Evolutionary conservation across 2,797 vertebrate species (phyloP).

Genomic region (Myotis pilosus): DNA sequence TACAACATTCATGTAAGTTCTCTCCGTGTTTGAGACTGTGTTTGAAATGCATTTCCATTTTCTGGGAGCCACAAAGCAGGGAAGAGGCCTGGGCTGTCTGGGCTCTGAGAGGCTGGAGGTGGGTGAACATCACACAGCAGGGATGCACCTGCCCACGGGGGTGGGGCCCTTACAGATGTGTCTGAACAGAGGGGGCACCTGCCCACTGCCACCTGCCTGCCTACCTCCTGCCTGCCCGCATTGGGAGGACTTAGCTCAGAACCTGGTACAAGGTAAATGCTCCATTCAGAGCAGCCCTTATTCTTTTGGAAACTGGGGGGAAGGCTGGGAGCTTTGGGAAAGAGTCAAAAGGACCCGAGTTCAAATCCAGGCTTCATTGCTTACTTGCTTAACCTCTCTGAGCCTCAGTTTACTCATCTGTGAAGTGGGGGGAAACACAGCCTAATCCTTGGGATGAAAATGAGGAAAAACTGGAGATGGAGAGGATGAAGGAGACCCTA

Average conservation of each 20-base stretch:
- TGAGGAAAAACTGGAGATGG: neutral
- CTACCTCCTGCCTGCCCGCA: neutral
- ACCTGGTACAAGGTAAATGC: neutral
- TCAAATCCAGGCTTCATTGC: neutral
- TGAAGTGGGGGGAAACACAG: neutral
- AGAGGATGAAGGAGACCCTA: neutral
- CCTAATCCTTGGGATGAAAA: neutral
- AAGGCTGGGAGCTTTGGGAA: accelerated
- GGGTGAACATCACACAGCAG: neutral
- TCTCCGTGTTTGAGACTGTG: neutral
- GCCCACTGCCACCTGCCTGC: neutral
- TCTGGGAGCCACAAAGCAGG: neutral
- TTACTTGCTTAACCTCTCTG: neutral
- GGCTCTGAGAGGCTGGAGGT: neutral
- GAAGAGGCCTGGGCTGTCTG: neutral
- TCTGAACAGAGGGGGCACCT: neutral
- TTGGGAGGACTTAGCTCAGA: neutral
- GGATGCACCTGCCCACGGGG: neutral
- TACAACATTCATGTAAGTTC: neutral
- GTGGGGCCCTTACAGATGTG: neutral
- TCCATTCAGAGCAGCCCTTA: neutral
- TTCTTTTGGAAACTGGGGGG: neutral
- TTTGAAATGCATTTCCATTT: neutral
- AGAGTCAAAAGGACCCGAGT: neutral
- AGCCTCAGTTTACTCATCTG: neutral